Evolutionary conservation across 2,888 invertebrate genomes (phyloP).

Genomic region (Protula sp.): DNA sequence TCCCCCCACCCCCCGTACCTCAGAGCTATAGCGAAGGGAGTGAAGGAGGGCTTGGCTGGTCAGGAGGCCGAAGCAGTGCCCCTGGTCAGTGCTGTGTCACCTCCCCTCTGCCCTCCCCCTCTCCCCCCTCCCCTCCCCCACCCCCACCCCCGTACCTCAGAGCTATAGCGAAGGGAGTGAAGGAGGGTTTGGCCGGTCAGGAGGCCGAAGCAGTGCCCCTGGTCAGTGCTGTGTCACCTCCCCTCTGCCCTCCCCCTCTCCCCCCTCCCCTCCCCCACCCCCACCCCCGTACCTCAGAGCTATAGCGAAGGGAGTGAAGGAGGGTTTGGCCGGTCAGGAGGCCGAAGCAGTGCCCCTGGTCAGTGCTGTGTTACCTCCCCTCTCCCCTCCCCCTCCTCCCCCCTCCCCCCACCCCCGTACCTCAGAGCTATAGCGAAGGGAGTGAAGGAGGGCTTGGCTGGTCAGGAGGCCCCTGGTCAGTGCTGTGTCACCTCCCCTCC

Average conservation of each 20-base stretch:
- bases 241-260: too few relatives aligned
- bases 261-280: too few relatives aligned
- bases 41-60: slow-evolving; percentile 63
- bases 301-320: slow-evolving; percentile 68
- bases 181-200: slow-evolving; percentile 61
- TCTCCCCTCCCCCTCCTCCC: too few relatives aligned
- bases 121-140: slow-evolving; percentile 72
- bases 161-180: slow-evolving; percentile 70
- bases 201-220: slow-evolving; percentile 74
- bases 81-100: slow-evolving; percentile 68
- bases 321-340: slow-evolving; percentile 61
- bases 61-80: slow-evolving; percentile 70
- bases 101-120: too few relatives aligned
- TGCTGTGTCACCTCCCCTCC: slow-evolving; percentile 80
- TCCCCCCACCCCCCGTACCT: slow-evolving; percentile 74
- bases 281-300: slow-evolving; percentile 72
- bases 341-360: slow-evolving; percentile 80
- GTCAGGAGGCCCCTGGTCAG: slow-evolving; percentile 65
- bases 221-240: slow-evolving; percentile 61
- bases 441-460: slow-evolving; percentile 64
- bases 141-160: slow-evolving; percentile 72
- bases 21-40: slow-evolving; percentile 67
- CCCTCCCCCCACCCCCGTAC: slow-evolving; percentile 72
- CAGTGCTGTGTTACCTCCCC: slow-evolving; percentile 33
- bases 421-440: slow-evolving; percentile 69